Base-by-base conservation (phyloP, 2,113 vertebrate genomes). In the Bufo bufo region DNA sequence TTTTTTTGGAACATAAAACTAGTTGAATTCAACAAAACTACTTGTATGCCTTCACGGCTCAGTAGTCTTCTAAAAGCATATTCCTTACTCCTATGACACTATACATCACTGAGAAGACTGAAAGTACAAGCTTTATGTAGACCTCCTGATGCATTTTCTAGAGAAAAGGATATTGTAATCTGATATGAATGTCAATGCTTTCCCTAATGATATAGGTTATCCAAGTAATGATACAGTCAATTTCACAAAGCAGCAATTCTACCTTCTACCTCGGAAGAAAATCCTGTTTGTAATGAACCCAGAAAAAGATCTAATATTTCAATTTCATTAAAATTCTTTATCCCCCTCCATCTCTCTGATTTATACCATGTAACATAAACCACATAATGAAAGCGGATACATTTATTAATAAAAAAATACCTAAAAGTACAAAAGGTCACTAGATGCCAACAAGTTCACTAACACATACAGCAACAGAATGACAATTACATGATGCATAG, bases 181-280 rank as follows among this genome's bases (percentile, higher is more conserved):
- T 80, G 85, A 87, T 87, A 77, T 87, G 77, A 65, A 80, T 80
- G 85, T 87, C 85, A 80, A 87, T 80, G 23, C 61, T 33, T 69
- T 80, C 63, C 16, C 61, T 80, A 78, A 80, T 87, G 69, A 87
- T 87, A 71, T 80, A 80, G 61, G 43, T 63, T 87, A 79, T 80
- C 61, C 47, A 69, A 54, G n/a, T 80, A 69, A 80, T 80, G 69
- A 80, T 43, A 87, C 85, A 87, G 61, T 54, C 75, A 61, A 56
- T 87, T 87, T 65, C 58, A 78, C 85, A 86, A 78, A 65, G 77
- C 75, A 56, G 16, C 77, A 66, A 79, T 87, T 80, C 85, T 45
- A 45, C 63, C 17, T 80, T 69, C 49, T 58, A 58, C 49, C 10
- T 56, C 33, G 66, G 59, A 43, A 79, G 79, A 79, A 79, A 66